Evolutionary conservation across 2,888 invertebrate species (phyloP).

Genomic region (Drosophila kanekoi): DNA sequence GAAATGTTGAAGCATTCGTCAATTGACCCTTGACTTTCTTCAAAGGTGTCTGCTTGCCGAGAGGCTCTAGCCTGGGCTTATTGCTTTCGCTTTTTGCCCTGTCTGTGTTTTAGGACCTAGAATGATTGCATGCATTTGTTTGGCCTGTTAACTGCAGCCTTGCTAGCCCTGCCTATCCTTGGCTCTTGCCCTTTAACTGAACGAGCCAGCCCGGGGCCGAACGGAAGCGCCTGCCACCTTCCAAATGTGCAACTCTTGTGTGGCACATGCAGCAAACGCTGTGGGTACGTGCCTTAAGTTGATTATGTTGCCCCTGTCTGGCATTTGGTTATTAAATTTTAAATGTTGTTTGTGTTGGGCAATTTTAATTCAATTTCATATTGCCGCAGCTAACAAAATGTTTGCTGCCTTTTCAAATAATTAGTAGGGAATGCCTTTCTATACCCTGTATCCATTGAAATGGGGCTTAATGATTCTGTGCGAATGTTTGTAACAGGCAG

Average conservation of each 20-base stretch:
- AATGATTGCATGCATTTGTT: conserved; percentile 50
- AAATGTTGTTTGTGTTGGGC: conserved; percentile 1
- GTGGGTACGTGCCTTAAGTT: conserved; percentile 15
- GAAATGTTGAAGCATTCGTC: conserved; percentile 45
- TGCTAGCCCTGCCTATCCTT: conserved; percentile 37
- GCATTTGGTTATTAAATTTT: conserved; percentile 9
- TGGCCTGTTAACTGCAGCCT: conserved; percentile 23
- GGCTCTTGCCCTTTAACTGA: conserved; percentile 32
- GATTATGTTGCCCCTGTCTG: conserved; percentile 12
- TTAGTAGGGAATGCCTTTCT: neutral
- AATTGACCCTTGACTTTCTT: conserved; percentile 62
- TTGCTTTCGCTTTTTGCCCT: conserved; percentile 18
- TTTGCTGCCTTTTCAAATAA: neutral
- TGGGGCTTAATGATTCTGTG: neutral
- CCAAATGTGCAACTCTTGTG: conserved; percentile 11
- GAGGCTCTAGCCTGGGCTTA: conserved; percentile 27
- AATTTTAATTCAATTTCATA: neutral
- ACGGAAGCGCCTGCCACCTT: conserved; percentile 5
- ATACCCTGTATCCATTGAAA: neutral
- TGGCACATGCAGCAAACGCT: conserved; percentile 3
- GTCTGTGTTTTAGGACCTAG: neutral
- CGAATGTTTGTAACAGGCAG: neutral
- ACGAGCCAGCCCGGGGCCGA: neutral
- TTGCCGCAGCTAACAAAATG: neutral
- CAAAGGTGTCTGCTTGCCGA: conserved; percentile 38